Conservation (phyloP, 2,888 invertebrate species). For the Cheilosia vernalis region DNA sequence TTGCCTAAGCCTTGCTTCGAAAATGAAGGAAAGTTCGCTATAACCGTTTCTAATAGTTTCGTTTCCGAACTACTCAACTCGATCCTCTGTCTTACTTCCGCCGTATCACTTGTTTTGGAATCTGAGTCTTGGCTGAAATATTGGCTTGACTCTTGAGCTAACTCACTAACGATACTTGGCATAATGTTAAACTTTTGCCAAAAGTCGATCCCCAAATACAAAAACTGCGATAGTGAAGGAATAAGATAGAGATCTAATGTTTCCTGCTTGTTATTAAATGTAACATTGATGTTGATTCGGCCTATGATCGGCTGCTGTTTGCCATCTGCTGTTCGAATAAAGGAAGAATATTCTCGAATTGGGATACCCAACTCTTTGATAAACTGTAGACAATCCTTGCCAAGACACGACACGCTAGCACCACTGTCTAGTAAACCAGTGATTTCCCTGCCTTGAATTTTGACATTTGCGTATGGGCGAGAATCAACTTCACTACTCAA, state of each 20-base stretch:
- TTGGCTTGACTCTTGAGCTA: no score
- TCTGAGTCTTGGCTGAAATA: no score
- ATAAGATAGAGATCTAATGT: background rate
- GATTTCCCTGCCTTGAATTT: background rate
- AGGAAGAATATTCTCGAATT: background rate
- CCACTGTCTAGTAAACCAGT: no score
- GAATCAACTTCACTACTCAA: background rate
- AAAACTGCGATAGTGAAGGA: no score
- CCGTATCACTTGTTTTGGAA: no score
- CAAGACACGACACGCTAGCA: background rate
- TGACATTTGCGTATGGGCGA: background rate
- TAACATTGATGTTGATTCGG: background rate
- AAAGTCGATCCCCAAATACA: no score
- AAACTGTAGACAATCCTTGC: background rate
- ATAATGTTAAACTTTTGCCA: no score
- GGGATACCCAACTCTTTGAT: background rate
- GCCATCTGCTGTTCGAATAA: background rate
- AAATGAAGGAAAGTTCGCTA: background rate
- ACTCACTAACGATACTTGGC: no score
- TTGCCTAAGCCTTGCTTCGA: conserved; percentile 19
- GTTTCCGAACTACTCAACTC: background rate
- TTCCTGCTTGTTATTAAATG: background rate
- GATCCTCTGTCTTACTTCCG: no score
- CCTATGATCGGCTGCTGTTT: background rate
- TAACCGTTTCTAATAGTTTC: background rate